phyloP scores from a whole-genome alignment of 2,888 invertebrate genomes.

The Metopia argyrocephala region DNA sequence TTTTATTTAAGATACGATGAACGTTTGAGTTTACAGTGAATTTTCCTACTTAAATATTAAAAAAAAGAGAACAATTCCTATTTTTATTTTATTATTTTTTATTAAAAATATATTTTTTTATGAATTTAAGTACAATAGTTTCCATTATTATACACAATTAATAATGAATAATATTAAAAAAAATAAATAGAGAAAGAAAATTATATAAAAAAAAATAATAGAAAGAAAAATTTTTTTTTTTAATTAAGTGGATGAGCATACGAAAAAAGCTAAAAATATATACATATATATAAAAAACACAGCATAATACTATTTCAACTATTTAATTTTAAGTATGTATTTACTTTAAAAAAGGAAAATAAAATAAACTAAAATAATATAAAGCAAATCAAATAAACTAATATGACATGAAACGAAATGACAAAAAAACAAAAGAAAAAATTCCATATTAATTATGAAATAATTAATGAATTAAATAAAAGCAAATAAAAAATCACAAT shows the following conservation, averaged over 20 bases:
- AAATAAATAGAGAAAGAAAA: slow-evolving; percentile 15
- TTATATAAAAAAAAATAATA: slow-evolving; percentile 3
- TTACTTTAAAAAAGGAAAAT: slow-evolving; percentile 11
- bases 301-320: slow-evolving; percentile 44
- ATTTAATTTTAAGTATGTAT: slow-evolving; percentile 59
- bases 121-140: slow-evolving; percentile 56
- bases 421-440: slow-evolving; percentile 27
- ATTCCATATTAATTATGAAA: slow-evolving; percentile 49
- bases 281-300: background rate
- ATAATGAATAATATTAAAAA: slow-evolving; percentile 20
- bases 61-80: slow-evolving; percentile 35
- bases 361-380: slow-evolving; percentile 24
- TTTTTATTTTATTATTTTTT: slow-evolving; percentile 22
- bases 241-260: too few relatives aligned
- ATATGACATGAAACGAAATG: background rate
- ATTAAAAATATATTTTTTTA: slow-evolving; percentile 33
- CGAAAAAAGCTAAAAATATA: slow-evolving; percentile 17
- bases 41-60: slow-evolving; percentile 23
- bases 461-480: slow-evolving; percentile 41
- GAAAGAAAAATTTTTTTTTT: too few relatives aligned
- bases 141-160: slow-evolving; percentile 29
- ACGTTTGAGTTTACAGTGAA: slow-evolving; percentile 14
- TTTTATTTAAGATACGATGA: too few relatives aligned
- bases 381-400: slow-evolving; percentile 25
- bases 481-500: slow-evolving; percentile 20